Percentiles rank a stretch among this genome's conserved stretches.
phyloP scores from a whole-genome alignment of 1,140 invertebrate species.

The Zaprionus nigranus region DNA sequence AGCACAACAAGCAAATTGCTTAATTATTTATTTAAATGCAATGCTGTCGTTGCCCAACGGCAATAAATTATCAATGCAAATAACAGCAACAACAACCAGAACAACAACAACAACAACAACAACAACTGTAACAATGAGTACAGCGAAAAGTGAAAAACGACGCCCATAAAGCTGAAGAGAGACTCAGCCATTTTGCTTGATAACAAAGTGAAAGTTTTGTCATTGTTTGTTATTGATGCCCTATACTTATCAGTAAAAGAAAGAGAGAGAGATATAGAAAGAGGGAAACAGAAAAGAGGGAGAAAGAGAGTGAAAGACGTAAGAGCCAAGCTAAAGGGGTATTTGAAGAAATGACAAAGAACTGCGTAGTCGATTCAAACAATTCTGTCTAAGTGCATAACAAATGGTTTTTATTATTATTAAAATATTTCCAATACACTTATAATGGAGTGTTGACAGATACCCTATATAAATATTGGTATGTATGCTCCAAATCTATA shows the following conservation, averaged over 20 bases:
- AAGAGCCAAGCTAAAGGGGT: background rate
- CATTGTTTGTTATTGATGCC: conserved; percentile 17
- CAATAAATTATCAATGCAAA: conserved; percentile 61
- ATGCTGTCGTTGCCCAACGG: conserved; percentile 33
- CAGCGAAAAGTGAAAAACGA: conserved; percentile 2
- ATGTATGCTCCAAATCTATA: too few species aligned
- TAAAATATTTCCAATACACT: too few species aligned
- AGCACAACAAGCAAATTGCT: conserved; percentile 59
- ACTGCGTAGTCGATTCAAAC: background rate
- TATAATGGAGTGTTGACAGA: too few species aligned
- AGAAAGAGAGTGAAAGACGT: background rate
- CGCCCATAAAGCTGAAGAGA: conserved; percentile 21
- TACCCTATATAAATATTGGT: too few species aligned
- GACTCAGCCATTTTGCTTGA: conserved; percentile 46
- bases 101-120: background rate
- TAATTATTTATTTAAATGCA: conserved; percentile 69
- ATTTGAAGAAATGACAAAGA: background rate
- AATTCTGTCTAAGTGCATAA: too few species aligned
- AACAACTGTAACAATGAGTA: background rate
- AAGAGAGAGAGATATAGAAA: background rate
- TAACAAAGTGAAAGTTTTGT: conserved; percentile 61
- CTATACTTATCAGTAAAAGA: background rate
- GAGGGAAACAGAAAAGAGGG: background rate
- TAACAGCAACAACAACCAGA: conserved; percentile 3
- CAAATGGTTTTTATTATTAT: too few species aligned